phyloP scores from a whole-genome alignment of 2,797 vertebrate genomes.

The Dendrocincla tyrannina region DNA sequence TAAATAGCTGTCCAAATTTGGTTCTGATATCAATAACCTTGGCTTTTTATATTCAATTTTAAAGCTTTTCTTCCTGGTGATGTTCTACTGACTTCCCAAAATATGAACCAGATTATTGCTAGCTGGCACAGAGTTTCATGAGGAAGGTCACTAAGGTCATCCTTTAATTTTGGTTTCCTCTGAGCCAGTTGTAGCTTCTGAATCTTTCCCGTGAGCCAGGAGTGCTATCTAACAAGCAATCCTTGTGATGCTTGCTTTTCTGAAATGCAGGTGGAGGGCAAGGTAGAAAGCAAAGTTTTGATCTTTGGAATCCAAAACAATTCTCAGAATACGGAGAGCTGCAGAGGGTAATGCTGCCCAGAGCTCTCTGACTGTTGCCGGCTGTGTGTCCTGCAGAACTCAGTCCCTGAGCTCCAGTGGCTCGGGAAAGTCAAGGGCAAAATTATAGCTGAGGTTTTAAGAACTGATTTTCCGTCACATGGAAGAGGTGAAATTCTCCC shows the following conservation, averaged over 20 bases:
- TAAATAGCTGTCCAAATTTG: not conserved
- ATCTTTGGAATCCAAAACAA: not conserved
- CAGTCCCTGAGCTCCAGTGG: not conserved
- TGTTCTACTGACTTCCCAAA: conserved; percentile 19
- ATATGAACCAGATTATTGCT: not conserved
- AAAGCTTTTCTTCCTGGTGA: not conserved
- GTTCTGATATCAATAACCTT: not conserved
- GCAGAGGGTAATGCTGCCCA: not conserved
- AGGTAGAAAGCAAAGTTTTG: conserved; percentile 9
- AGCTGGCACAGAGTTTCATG: not conserved
- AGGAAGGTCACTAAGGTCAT: conserved; percentile 6
- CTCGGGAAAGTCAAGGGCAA: not conserved
- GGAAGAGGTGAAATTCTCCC: not conserved
- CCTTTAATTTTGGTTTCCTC: conserved; percentile 25
- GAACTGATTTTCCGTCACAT: not conserved
- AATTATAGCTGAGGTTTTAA: not conserved
- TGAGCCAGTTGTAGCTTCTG: not conserved
- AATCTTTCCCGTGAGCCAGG: not conserved
- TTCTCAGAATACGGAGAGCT: not conserved
- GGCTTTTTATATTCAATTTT: conserved; percentile 13
- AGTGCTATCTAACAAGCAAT: conserved; percentile 20
- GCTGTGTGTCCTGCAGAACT: not conserved
- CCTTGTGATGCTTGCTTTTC: not conserved
- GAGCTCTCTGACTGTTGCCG: not conserved
- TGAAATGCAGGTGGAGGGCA: conserved; percentile 4